Percentiles rank a stretch among this genome's conserved stretches.
Evolutionary conservation across 2,888 invertebrate species (phyloP).

Genomic region (Tipula confusa): DNA sequence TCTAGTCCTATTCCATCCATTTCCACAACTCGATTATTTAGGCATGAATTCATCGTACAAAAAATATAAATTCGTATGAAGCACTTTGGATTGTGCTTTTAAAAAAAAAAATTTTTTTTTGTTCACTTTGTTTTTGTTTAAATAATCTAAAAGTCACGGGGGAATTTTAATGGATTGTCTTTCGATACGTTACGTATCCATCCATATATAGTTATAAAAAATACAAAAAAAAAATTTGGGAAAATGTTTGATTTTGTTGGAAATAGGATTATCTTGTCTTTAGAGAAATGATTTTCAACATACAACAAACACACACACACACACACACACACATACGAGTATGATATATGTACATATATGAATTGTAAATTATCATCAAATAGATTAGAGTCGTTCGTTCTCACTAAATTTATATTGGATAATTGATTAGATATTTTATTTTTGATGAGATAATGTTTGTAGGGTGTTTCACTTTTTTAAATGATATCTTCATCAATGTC

Average conservation of each 20-base stretch:
- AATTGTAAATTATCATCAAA: background rate
- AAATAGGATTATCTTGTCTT: slow-evolving; percentile 3
- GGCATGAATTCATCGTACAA: no score
- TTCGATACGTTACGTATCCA: background rate
- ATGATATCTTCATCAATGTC: background rate
- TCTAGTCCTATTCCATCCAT: no score
- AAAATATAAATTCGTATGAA: no score
- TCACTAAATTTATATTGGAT: background rate
- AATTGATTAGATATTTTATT: background rate
- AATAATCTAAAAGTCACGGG: background rate
- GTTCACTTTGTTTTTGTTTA: background rate
- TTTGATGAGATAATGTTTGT: background rate
- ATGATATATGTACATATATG: background rate
- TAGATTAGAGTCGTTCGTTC: background rate
- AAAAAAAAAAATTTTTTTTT: background rate
- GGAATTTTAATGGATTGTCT: slow-evolving; percentile 25
- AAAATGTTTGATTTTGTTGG: background rate
- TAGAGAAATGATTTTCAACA: background rate
- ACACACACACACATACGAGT: background rate
- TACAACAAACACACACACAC: no score
- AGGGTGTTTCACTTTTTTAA: background rate
- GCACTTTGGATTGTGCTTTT: background rate
- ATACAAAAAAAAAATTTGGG: background rate
- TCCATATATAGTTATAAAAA: background rate
- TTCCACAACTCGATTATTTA: no score